Percentiles rank a stretch among this genome's conserved stretches.
These are phyloP conservation scores for Sitta europaea DNA, from an alignment of 2,113 vertebrate species.

Conservation along the genomic window DNA sequence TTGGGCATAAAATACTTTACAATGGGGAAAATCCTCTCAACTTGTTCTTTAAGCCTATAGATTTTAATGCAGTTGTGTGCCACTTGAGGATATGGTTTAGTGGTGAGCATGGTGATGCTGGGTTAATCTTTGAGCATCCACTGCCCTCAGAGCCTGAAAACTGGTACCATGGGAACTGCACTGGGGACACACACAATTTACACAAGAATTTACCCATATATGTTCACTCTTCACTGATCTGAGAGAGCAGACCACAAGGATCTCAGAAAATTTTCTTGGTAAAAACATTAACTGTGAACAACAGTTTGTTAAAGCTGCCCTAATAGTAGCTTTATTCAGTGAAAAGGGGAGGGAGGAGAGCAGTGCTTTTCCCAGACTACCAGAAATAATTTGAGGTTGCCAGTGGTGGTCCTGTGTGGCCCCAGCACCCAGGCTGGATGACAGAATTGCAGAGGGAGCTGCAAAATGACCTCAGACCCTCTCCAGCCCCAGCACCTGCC, in stretches of 20 bases:
- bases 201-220: background rate
- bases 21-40: background rate
- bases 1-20: background rate
- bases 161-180: rapidly evolving
- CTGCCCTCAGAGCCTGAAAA: background rate
- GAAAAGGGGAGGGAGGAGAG: background rate
- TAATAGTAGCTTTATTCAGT: background rate
- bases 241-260: background rate
- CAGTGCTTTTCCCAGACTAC: background rate
- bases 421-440: background rate
- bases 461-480: background rate
- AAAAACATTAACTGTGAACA: background rate
- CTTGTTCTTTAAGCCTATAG: too few species aligned
- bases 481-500: background rate
- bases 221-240: background rate
- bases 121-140: background rate
- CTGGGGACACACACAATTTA: background rate
- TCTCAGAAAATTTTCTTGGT: background rate
- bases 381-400: background rate
- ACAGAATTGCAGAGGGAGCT: background rate
- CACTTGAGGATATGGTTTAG: background rate
- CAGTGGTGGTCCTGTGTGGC: background rate
- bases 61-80: background rate
- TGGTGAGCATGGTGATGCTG: background rate
- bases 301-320: background rate